Base-by-base conservation (phyloP, 1,140 invertebrate genomes). In the Aleiodes sp. region DNA sequence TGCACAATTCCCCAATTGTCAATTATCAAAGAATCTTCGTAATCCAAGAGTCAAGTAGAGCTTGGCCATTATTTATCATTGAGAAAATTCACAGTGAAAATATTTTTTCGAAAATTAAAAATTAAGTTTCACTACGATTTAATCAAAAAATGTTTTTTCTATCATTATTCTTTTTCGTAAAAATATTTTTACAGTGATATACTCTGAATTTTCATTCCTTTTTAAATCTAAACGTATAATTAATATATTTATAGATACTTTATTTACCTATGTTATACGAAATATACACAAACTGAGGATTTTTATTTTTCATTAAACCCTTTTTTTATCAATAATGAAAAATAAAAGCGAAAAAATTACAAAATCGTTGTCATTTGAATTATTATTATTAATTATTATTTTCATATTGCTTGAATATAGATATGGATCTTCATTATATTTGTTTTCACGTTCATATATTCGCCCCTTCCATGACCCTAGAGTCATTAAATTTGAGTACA, bases 361-460 rank as follows among this genome's bases (percentile, higher is more conserved):
- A 76, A 85, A 71, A 71, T 86, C 82, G 84, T 85, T 86, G 81
- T 84, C 81, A 65, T 77, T 75, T 76, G 21, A 52, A 21, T 52
- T 52, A n/a, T 6, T 31, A n/a, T 33, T 41, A 9, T 41, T 63
- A 1, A 19, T 63, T 63, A 16, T 29, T 12, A 57, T 21, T 33
- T 21, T 59, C 43, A 60, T 82, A 85, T 84, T 86, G 82, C 78
- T 86, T 82, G 80, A 80, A 76, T 85, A 84, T 84, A 81, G 84
- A 86, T 86, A 86, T 86, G 84, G 80, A 84, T 86, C 77, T 65
- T 52, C 26, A 46, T 52, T 65, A 16, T 31, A 29, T 52, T 52
- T 46, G n/a, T 65, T 65, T 29, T 52, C 41, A n/a, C 14, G 10
- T 26, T 56, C 24, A 16, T 56, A 26, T 56, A 56, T 4, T n/a